Evolutionary conservation across 2,797 vertebrate genomes (phyloP).

Genomic region (Melanotaenia boesemani): DNA sequence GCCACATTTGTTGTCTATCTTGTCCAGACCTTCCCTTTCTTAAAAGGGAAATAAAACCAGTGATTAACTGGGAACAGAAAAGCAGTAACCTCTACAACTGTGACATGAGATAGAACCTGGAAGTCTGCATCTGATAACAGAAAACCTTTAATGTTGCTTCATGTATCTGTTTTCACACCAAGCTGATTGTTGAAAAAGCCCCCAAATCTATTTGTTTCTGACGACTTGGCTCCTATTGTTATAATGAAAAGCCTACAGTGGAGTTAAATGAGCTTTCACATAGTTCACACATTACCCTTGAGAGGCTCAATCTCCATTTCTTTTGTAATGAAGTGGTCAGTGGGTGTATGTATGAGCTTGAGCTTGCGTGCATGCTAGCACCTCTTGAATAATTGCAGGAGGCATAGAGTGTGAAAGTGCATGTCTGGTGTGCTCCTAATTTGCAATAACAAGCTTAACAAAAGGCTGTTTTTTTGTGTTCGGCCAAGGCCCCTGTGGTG

Average conservation of each 20-base stretch:
- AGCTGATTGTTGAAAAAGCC: slow-evolving; percentile 33
- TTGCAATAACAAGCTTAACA: slow-evolving; percentile 73
- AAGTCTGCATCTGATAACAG: slow-evolving; percentile 56
- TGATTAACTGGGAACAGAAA: slow-evolving; percentile 31
- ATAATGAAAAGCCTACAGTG: slow-evolving; percentile 36
- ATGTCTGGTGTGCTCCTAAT: slow-evolving; percentile 59
- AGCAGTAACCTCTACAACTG: slow-evolving; percentile 60
- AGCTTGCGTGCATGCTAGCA: slow-evolving; percentile 62
- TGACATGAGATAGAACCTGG: slow-evolving; percentile 33
- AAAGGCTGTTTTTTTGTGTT: slow-evolving; percentile 69
- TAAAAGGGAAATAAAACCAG: slow-evolving; percentile 49
- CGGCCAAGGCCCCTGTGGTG: slow-evolving; percentile 56
- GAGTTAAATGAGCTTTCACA: slow-evolving; percentile 44
- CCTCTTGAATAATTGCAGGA: slow-evolving; percentile 68
- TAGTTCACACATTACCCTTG: slow-evolving; percentile 20
- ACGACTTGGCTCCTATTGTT: slow-evolving; percentile 13
- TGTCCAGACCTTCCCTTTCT: slow-evolving; percentile 46
- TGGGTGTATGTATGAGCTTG: slow-evolving; percentile 57
- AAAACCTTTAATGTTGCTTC: slow-evolving; percentile 32
- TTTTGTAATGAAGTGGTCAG: slow-evolving; percentile 58
- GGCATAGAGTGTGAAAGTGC: slow-evolving; percentile 66
- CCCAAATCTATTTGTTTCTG: slow-evolving; percentile 34
- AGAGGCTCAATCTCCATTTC: slow-evolving; percentile 44
- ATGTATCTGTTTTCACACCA: slow-evolving; percentile 53
- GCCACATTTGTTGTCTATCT: slow-evolving; percentile 32